Conservation (phyloP, 2,113 vertebrate species). For the Neopipo cinnamomea region DNA sequence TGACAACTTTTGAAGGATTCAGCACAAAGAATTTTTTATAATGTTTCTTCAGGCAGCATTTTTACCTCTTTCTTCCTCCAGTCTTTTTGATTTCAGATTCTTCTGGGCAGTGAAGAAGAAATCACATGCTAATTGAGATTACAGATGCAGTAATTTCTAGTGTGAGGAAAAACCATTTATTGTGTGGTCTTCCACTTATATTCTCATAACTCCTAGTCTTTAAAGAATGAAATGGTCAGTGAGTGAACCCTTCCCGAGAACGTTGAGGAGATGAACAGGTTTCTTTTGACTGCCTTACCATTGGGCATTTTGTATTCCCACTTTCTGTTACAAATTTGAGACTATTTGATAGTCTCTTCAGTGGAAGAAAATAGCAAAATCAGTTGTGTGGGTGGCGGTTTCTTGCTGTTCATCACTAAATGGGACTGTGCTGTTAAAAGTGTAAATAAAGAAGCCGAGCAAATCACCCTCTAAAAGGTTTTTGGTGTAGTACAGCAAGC, state of each 20-base stretch:
- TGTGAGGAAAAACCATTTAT: neutral
- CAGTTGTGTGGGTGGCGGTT: neutral
- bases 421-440: neutral
- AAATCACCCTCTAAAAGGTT: neutral
- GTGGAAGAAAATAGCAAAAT: neutral
- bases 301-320: neutral
- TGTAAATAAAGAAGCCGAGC: neutral
- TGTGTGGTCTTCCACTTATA: neutral
- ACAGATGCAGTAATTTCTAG: neutral
- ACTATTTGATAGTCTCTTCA: neutral
- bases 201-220: neutral
- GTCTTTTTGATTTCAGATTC: neutral
- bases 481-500: neutral
- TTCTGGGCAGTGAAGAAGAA: neutral
- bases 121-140: neutral
- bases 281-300: neutral
- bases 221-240: neutral
- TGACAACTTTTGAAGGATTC: neutral
- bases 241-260: neutral
- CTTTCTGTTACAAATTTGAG: neutral
- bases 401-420: neutral
- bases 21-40: neutral
- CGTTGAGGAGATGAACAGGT: neutral
- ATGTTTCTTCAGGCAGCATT: neutral
- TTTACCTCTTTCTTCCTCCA: neutral